These are phyloP conservation scores for Mythimna impura DNA, from an alignment of 2,888 invertebrate genomes.

Conservation along the genomic window DNA sequence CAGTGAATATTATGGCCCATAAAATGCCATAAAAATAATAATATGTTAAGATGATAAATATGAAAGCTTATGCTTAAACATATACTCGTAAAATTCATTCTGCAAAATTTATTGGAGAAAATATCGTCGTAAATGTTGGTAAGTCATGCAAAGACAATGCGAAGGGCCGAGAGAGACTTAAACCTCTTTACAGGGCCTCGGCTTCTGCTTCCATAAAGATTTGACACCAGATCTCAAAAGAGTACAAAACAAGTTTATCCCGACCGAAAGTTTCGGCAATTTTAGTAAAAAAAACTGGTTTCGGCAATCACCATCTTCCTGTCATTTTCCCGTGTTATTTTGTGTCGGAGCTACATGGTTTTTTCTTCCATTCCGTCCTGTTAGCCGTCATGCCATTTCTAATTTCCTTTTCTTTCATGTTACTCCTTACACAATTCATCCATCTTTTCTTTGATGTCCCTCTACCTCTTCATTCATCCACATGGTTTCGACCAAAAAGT, in stretches of 20 bases:
- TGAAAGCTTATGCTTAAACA: conserved; percentile 43
- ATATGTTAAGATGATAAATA: conserved; percentile 20
- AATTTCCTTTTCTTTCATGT: too few species aligned
- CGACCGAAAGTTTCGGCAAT: too few species aligned
- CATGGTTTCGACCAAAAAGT: too few species aligned
- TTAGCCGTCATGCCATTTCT: too few species aligned
- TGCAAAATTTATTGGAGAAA: conserved; percentile 27
- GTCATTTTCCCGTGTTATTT: too few species aligned
- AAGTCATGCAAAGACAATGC: neutral
- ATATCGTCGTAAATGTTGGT: conserved; percentile 24
- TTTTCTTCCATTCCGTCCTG: too few species aligned
- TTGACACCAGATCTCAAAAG: neutral
- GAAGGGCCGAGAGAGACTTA: neutral
- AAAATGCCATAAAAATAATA: conserved; percentile 39
- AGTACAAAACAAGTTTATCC: neutral
- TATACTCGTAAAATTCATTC: conserved; percentile 31
- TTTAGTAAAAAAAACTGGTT: too few species aligned
- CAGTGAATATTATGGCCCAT: conserved; percentile 30
- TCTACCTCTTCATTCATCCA: too few species aligned
- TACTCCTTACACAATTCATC: too few species aligned
- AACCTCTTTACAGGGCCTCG: neutral
- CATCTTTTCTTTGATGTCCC: too few species aligned
- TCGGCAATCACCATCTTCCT: too few species aligned
- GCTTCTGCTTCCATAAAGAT: neutral
- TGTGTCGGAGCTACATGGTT: too few species aligned